Evolutionary conservation across 2,797 vertebrate genomes (phyloP).

Genomic region (Malacoctenus gilli): DNA sequence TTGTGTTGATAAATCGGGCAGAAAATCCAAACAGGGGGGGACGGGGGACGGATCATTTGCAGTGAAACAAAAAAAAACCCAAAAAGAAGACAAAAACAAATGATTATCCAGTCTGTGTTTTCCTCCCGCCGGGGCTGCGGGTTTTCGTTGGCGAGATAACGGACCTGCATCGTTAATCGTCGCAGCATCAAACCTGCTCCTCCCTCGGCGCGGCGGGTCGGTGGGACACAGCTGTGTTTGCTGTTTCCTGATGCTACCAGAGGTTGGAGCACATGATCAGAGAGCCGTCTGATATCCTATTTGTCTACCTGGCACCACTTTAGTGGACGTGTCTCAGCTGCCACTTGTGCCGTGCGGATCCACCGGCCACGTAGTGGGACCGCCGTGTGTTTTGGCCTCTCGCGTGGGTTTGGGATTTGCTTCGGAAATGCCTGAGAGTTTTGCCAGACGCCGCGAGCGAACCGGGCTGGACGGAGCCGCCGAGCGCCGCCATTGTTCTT

Average conservation of each 20-base stretch:
- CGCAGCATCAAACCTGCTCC: constrained; percentile 15
- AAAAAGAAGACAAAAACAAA: too few species aligned
- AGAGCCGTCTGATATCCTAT: constrained; percentile 17
- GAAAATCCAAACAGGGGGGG: constrained; percentile 26
- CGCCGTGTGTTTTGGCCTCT: constrained; percentile 48
- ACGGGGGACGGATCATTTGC: constrained; percentile 14
- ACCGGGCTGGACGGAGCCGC: neutral
- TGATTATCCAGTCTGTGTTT: constrained; percentile 6
- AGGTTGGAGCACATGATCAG: neutral
- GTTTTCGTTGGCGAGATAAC: constrained; percentile 16
- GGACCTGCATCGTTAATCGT: constrained; percentile 26
- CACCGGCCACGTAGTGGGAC: constrained; percentile 19
- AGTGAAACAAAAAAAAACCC: neutral
- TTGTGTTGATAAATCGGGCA: constrained; percentile 33
- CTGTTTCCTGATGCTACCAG: neutral
- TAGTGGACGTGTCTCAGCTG: constrained; percentile 29
- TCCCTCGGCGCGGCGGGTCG: neutral
- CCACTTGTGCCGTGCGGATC: constrained; percentile 19
- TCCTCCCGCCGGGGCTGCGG: constrained; percentile 4
- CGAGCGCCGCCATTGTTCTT: neutral
- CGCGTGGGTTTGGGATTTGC: constrained; percentile 41
- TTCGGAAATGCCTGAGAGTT: constrained; percentile 30
- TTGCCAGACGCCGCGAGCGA: constrained; percentile 43
- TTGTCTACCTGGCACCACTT: constrained; percentile 18
- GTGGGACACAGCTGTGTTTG: neutral